A percentile compares a stretch with the other conserved stretches of the same genome.
Evolutionary conservation across 2,113 vertebrate genomes (phyloP).

Genomic region (Scortum barcoo): DNA sequence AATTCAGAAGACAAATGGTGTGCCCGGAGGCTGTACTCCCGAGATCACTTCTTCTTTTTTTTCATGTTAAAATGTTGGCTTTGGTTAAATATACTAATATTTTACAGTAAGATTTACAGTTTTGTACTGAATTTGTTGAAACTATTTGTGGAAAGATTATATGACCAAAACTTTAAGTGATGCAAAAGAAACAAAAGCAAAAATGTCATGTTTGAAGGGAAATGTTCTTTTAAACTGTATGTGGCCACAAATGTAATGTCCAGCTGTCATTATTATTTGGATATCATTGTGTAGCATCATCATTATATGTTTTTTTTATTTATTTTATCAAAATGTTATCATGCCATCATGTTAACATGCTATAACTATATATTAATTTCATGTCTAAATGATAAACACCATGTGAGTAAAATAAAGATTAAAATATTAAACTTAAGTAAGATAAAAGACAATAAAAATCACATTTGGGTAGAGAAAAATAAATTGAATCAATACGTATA

Average conservation of each 20-base stretch:
- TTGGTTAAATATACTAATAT: neutral
- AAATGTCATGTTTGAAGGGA: neutral
- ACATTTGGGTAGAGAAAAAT: neutral
- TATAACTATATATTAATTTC: neutral
- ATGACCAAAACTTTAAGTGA: neutral
- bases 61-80: neutral
- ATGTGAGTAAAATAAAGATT: neutral
- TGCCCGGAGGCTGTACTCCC: neutral
- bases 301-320: neutral
- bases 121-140: neutral
- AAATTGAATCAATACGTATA: neutral
- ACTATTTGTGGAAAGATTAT: neutral
- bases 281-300: neutral
- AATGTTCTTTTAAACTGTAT: neutral
- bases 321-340: neutral
- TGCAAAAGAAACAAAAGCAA: neutral
- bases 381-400: neutral
- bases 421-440: neutral
- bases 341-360: too few relatives aligned
- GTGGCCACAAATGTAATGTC: neutral
- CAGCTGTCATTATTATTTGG: neutral
- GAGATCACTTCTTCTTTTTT: accelerated
- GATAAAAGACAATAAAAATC: neutral
- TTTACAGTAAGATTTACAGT: neutral
- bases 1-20: neutral